Evolutionary conservation across 2,113 vertebrate genomes (phyloP), one percentile per base, ranked within the genome.

Genomic region (Rafetus swinhoei): DNA sequence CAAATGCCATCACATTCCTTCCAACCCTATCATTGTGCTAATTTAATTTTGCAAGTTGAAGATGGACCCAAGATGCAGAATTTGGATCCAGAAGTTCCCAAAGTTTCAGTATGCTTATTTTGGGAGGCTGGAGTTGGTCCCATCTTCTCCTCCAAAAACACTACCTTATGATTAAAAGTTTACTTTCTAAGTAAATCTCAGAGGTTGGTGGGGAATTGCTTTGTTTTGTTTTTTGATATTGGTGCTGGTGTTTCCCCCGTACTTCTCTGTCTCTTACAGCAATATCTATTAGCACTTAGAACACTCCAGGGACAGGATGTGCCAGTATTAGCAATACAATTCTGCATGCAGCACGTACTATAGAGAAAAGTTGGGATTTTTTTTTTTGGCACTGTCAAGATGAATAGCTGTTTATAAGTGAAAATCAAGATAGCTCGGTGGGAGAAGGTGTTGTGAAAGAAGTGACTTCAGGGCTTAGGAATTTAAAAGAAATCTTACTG

Each of bases 271-370:
- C 52, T 4, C 2, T 45, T 0, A 0, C n/a, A 81, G 24, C 45
- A 87, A 79, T 59, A 29, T 0, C 55, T 2, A 14, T 53, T 14
- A 7, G 10, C 1, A 0, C 59, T 88, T 29, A 29, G 39, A 1
- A 50, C 10, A 0, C 59, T 0, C 0, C 0, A 0, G 29, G 7
- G 22, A 54, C 80, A 27, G 27, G 60, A 59, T 1, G 1, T 3
- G 0, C 9, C 4, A 22, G 53, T 65, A 27, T 80, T 54, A 69
- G 24, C 53, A 35, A 2, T 1, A 3, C 1, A 2, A 4, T 62
- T 21, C 2, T 1, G 59, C 6, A 53, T 16, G 1, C 9, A 8
- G 25, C 2, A 4, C n/a, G 6, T 25, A n/a, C 59, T 35, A 45
- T 19, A 0, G 82, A 22, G 59, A 86, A 77, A 6, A 32, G 77